Evolutionary conservation across 53 echinoderm and acorn worm species (phyloP), one percentile per base, ranked within the genome.

Genomic region (Zoroaster sp.): DNA sequence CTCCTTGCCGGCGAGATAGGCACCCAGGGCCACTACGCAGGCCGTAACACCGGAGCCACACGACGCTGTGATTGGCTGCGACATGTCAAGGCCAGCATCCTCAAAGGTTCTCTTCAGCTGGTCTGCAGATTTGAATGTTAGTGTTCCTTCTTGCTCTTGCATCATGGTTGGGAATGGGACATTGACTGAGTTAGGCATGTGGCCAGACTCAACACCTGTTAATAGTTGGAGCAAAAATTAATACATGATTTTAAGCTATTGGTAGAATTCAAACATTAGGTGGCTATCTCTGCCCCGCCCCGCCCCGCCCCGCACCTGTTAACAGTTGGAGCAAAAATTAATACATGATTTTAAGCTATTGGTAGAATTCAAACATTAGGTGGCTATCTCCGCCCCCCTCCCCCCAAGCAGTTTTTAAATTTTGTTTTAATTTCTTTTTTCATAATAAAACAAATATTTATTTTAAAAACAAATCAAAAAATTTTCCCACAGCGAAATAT

Each of bases 11-110:
- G 91, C 76, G 40, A 93, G 15, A 77, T 88, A 74, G 2, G 98
- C 98, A 15, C 91, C 95, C 30, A 98, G 51, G 32, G 94, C 79
- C 9, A 96, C 87, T 47, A 94, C 43, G 69, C 98, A 98, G 14
- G 96, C 98, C 0, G 98, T 90, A 44, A 98, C 75, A 34, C 98
- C 98, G 1, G 94, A 91, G 4, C 93, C 93, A 52, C 98, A 98
- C 18, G 95, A 72, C 2, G 94, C 80, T 9, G 92, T 81, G 35
- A 98, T 35, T 33, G 98, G 98, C 74, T 87, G 82, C 37, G 69
- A 66, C 52, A 96, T 73, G 89, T 98, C 94, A 13, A 98, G 77
- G 40, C 96, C 91, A 1, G 70, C 49, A 28, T 76, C 87, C n/a
- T 88, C 88, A 80, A 98, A 96, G 20, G 89, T 83, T 42, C 76